A percentile compares a stretch with the other conserved stretches of the same genome.
These are phyloP conservation scores for Adelphocoris suturalis DNA, from an alignment of 2,888 invertebrate genomes.

Conservation along the genomic window DNA sequence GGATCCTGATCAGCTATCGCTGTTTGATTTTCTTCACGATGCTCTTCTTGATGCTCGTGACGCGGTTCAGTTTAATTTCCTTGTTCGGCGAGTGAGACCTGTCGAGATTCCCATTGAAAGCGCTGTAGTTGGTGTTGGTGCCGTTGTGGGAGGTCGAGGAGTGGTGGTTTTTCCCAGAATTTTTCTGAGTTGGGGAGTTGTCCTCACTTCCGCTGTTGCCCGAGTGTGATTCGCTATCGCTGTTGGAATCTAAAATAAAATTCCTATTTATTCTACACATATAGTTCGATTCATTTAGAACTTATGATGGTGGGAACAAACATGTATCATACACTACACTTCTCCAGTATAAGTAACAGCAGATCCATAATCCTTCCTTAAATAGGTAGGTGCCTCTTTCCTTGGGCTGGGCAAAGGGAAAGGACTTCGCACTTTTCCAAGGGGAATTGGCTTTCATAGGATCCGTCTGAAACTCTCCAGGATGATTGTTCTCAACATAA, in stretches of 20 bases:
- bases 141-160: constrained; percentile 46
- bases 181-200: constrained; percentile 76
- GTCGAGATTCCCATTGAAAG: constrained; percentile 65
- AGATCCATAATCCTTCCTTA: too few relatives aligned
- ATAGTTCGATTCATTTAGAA: too few relatives aligned
- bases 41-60: constrained; percentile 82
- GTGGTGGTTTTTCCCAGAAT: constrained; percentile 75
- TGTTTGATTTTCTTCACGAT: constrained; percentile 89
- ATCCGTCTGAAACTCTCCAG: too few relatives aligned
- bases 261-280: too few relatives aligned
- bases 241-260: constrained; percentile 84
- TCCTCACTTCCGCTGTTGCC: constrained; percentile 81
- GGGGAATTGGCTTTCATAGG: too few relatives aligned
- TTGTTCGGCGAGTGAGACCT: constrained; percentile 72
- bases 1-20: constrained; percentile 81
- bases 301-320: too few relatives aligned
- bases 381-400: too few relatives aligned
- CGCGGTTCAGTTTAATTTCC: constrained; percentile 72
- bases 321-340: too few relatives aligned
- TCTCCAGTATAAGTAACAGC: too few relatives aligned
- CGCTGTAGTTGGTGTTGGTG: constrained; percentile 43
- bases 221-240: constrained; percentile 93
- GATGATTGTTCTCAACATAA: too few relatives aligned
- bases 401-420: too few relatives aligned
- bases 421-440: too few relatives aligned